Conservation (phyloP, 2,797 vertebrate species). For the Gadopsis marmoratus region DNA sequence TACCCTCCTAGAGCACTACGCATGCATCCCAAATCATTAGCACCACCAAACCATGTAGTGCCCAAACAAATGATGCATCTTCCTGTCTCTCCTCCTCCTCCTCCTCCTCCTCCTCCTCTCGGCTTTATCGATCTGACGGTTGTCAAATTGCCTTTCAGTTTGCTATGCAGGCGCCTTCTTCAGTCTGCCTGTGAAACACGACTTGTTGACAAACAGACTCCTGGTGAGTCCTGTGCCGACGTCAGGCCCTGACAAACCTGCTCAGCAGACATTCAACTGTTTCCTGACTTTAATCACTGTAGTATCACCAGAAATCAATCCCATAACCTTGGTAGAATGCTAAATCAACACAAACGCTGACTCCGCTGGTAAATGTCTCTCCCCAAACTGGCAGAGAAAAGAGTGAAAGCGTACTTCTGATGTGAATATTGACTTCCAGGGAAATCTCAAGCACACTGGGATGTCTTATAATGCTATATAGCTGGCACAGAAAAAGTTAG, state of each 20-base stretch:
- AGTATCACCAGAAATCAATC: constrained; percentile 72
- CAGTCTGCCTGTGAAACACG: constrained; percentile 58
- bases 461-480: constrained; percentile 44
- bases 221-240: constrained; percentile 33
- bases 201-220: constrained; percentile 73
- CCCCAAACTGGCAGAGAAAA: constrained; percentile 15
- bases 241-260: constrained; percentile 54
- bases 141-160: constrained; percentile 68
- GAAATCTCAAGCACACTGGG: constrained; percentile 37
- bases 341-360: constrained; percentile 70
- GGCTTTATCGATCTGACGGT: constrained; percentile 67
- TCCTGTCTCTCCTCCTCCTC: constrained; percentile 15
- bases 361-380: constrained; percentile 17
- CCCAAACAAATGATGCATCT: constrained; percentile 1
- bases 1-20: background rate
- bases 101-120: constrained; percentile 22
- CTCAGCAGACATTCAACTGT: constrained; percentile 64
- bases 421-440: constrained; percentile 51
- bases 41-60: constrained; percentile 12
- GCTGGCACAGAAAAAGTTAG: constrained; percentile 36
- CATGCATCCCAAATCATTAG: constrained; percentile 24
- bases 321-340: constrained; percentile 62
- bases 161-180: constrained; percentile 45
- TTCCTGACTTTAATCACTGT: constrained; percentile 73
- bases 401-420: constrained; percentile 33